Evolutionary conservation across 1,140 invertebrate genomes (phyloP), one percentile per base, ranked within the genome.

Genomic region (Drosophila ficusphila): DNA sequence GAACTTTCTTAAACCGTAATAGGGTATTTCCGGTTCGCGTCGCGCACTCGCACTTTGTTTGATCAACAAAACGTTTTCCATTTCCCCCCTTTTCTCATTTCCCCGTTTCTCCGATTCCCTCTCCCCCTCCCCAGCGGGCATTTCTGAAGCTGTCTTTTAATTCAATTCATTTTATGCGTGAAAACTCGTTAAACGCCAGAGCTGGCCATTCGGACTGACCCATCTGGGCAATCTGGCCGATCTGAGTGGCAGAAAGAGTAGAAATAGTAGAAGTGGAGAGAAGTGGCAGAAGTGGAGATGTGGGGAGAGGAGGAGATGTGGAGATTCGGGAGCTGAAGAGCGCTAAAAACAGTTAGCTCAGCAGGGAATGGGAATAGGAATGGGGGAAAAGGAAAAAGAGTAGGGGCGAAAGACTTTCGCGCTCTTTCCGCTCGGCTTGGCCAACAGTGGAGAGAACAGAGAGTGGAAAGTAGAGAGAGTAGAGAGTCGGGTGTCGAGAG

Each of bases 151-250:
- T 49, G 12, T 7, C 23, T 46, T 62, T 86, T 86, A 85, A 85
- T 85, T 76, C 41, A 69, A 81, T 86, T 86, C 73, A 77, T 77
- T 81, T 86, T 76, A 76, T 85, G 82, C 81, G 82, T 86, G 76
- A 86, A 85, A 85, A 86, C 76, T 86, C 42, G 82, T 88, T 70
- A 75, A 86, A 76, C 64, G 79, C 72, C 79, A 72, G 79, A 76
- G 58, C 23, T 38, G 31, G 46, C 48, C 53, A 72, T 25, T 47
- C 54, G 6, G 61, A 65, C 25, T 34, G 67, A 33, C 49, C 49
- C 34, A 42, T 19, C 25, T 29, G 67, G 27, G 14, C 23, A 42
- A 46, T 29, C 51, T 29, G 67, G 27, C 21, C 23, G 27, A 46
- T 29, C 51, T 11, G 23, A 47, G 44, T 8, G 27, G 46, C 29